Evolutionary conservation across 2,797 vertebrate genomes (phyloP).

Genomic region (Danio albolineatus): DNA sequence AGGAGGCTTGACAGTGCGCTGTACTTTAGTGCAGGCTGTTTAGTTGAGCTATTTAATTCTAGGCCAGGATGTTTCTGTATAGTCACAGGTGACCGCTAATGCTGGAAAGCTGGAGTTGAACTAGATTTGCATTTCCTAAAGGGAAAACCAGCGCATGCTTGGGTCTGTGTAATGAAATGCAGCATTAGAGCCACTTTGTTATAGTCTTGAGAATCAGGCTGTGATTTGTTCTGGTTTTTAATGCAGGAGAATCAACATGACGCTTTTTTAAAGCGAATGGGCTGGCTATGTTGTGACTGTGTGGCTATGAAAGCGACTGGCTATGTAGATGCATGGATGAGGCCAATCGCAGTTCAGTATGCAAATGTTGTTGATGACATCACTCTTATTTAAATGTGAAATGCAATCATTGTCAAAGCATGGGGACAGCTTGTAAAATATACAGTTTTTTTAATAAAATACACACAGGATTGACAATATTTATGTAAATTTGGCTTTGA

Average conservation of each 20-base stretch:
- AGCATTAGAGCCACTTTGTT: background rate
- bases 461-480: too few relatives aligned
- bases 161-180: background rate
- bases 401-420: too few relatives aligned
- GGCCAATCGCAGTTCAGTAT: background rate
- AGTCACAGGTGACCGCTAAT: background rate
- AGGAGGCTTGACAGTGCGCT: background rate
- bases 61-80: slow-evolving; percentile 6
- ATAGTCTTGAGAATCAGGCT: background rate
- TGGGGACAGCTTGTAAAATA: too few relatives aligned
- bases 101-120: background rate
- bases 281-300: too few relatives aligned
- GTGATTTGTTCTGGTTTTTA: background rate
- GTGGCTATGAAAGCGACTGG: background rate
- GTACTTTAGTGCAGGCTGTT: slow-evolving; percentile 1
- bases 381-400: background rate
- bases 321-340: background rate
- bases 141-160: background rate
- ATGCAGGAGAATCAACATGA: background rate
- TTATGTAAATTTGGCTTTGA: too few relatives aligned
- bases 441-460: too few relatives aligned
- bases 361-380: background rate
- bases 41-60: slow-evolving; percentile 3
- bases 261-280: background rate
- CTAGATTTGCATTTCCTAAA: background rate